Base-by-base conservation (phyloP, 2,888 invertebrate genomes). In the Diarsia rubi region DNA sequence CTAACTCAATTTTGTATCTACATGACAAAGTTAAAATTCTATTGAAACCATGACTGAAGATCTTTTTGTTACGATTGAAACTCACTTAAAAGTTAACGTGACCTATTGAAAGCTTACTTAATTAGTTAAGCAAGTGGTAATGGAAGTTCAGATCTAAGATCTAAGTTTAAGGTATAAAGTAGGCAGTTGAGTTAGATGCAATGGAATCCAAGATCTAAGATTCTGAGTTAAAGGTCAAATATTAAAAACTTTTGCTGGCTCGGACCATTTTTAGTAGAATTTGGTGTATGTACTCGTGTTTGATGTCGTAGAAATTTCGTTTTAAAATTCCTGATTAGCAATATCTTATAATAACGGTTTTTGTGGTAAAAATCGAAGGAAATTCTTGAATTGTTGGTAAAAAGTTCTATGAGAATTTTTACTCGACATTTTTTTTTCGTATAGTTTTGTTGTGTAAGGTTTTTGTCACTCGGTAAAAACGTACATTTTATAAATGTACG, bases 301-400 rank as follows among this genome's bases (percentile, higher is more conserved):
- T 78, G 82, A 76, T 89, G 87, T 87, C 68, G 88, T 87, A 90
- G 90, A 77, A 70, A 76, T 81, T 88, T 87, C 16, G 73, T 86
- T 86, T 86, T 82, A 76, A 86, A 85, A 77, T 75, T 84, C 75
- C 84, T 89, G 77, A 73, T 85, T 92, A 94, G 93, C 93, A 91
- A 91, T 94, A 94, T 92, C 90, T 91, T 91, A 90, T 91, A 90
- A 89, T 83, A 89, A 84, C 75, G n/a, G 81, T 75, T 84, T 91
- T 91, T 91, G 89, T 88, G 90, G 89, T 92, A 89, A 92, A 91
- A 92, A 92, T 92, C 91, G 88, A 59, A 71, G 81, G 49, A 14
- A 21, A 12, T 0, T 9, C 37, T 21, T 37, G 60, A 19, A 24
- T 44, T 44, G 66, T 59, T 57, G 62, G 31, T 65, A 65, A 57